A percentile compares a stretch with the other conserved stretches of the same genome.
Conservation (phyloP, 2,888 invertebrate species). For the Notodonta ziczac region DNA sequence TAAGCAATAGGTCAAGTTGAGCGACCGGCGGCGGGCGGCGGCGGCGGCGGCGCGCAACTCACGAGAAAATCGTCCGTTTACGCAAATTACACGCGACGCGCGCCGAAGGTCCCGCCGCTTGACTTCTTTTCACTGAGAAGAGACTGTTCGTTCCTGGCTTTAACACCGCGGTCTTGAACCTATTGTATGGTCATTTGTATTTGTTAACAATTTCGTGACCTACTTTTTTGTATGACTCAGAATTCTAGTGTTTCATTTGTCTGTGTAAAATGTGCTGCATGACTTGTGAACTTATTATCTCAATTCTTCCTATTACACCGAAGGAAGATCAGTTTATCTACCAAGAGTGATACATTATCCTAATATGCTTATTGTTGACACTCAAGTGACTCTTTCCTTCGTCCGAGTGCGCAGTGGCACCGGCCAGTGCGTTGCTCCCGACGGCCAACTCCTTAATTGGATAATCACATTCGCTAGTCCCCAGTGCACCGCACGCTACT, state of each 20-base stretch:
- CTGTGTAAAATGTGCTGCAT: background rate
- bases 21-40: slow-evolving; percentile 30
- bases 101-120: slow-evolving; percentile 33
- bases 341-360: background rate
- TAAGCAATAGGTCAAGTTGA: slow-evolving; percentile 68
- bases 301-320: background rate
- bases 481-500: slow-evolving; percentile 28
- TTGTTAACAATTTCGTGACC: slow-evolving; percentile 5
- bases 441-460: slow-evolving; percentile 50
- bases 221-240: background rate
- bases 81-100: slow-evolving; percentile 45
- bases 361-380: background rate
- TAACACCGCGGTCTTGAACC: background rate
- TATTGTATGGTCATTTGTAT: slow-evolving; percentile 3
- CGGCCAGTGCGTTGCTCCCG: slow-evolving; percentile 41
- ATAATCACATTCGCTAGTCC: slow-evolving; percentile 46
- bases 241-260: background rate
- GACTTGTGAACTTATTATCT: background rate
- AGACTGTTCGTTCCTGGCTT: background rate
- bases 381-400: background rate
- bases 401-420: background rate
- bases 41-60: slow-evolving; percentile 19
- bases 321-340: background rate
- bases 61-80: slow-evolving; percentile 55
- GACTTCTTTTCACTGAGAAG: slow-evolving; percentile 1